Base-by-base conservation (phyloP, 2,797 vertebrate genomes). In the Sus cebifrons region DNA sequence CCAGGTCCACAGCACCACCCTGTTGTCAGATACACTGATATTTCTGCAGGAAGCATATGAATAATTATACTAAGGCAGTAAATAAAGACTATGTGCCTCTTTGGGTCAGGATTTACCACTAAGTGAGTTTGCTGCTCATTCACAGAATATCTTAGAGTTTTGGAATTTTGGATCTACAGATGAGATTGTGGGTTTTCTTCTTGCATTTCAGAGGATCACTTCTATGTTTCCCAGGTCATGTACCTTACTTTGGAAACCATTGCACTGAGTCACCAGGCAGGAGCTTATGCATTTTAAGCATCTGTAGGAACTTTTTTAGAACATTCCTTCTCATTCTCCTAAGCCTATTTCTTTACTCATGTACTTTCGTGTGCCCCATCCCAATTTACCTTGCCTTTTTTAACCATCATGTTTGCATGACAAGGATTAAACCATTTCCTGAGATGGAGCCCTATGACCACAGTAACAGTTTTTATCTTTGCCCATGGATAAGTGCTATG, bases 61-160 rank as follows among this genome's bases (percentile, higher is more conserved):
- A 54, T 91, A 64, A 64, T 77, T 89, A 75, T 74, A 29, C n/a
- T 58, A 86, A 40, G 56, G 60, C 8, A 32, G 40, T 56, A 58
- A 73, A 21, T 68, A 52, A 65, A 74, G 64, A 56, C 40, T 94
- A 56, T 49, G 27, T 79, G n/a, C 52, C 18, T 86, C 14, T 74
- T 85, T 58, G 25, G 82, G 21, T 81, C 8, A 86, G 16, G 23
- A 44, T 71, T 82, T 95, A 32, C 32, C 25, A 70, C 68, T 89
- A 49, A 67, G 12, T 74, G n/a, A 89, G 54, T 97, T 96, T 95
- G 68, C 49, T 83, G 13, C 36, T 91, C 49, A 60, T 32, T 83
- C 68, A 75, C 2, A 40, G 40, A 77, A 82, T 17, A 9, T 36
- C 32, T 82, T 11, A 40, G 32, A 32, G 25, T 78, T 91, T 86